Percentiles rank a stretch among this genome's conserved stretches.
Conservation (phyloP, 2,113 vertebrate species). For the Pangasianodon hypophthalmus region DNA sequence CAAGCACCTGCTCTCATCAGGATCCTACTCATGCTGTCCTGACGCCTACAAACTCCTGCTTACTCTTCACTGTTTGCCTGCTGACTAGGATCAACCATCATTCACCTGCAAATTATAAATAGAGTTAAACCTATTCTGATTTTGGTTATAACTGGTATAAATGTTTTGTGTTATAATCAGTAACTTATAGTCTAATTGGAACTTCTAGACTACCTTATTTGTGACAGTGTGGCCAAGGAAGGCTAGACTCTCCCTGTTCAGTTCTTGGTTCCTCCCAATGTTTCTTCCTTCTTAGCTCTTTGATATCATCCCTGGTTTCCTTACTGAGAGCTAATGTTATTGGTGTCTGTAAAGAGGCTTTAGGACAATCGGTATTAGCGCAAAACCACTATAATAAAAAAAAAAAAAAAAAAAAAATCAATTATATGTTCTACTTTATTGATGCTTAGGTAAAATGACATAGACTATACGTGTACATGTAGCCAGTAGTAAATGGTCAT, state of each 20-base stretch:
- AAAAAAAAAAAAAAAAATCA: neutral
- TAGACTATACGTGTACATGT: neutral
- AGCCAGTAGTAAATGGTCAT: too few relatives aligned
- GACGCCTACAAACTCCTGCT: neutral
- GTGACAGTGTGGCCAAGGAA: neutral
- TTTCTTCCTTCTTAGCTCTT: neutral
- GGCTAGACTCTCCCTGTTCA: neutral
- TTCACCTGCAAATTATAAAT: neutral
- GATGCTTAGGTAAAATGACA: neutral
- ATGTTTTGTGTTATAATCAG: neutral
- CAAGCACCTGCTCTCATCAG: neutral
- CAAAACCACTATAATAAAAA: neutral
- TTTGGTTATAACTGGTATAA: neutral
- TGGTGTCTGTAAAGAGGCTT: neutral
- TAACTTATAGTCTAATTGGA: neutral
- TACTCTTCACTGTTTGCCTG: neutral
- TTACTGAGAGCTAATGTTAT: neutral
- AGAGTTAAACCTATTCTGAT: neutral
- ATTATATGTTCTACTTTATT: neutral
- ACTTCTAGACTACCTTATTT: neutral
- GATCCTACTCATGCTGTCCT: neutral
- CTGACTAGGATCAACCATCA: neutral
- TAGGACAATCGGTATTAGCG: too few relatives aligned
- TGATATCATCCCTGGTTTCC: neutral
- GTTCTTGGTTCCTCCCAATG: neutral